phyloP scores from a whole-genome alignment of 2,888 invertebrate species.

The Pristionchus entomophagus region DNA sequence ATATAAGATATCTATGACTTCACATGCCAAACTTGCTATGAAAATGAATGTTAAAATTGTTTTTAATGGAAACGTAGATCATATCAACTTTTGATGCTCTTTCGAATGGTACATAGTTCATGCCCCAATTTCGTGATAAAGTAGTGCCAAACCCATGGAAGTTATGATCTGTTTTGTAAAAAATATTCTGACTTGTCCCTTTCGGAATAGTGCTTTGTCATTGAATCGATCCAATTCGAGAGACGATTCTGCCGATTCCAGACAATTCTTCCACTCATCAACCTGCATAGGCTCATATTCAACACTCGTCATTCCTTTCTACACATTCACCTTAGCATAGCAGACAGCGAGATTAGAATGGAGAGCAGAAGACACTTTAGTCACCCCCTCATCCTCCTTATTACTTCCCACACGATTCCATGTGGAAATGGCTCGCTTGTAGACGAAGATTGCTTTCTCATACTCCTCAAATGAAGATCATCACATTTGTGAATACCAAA shows the following conservation, averaged over 20 bases:
- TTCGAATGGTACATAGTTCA: too few species aligned
- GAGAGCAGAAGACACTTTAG: constrained; percentile 52
- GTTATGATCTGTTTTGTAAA: neutral
- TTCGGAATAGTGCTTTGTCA: constrained; percentile 51
- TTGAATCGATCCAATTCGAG: constrained; percentile 49
- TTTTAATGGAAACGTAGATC: neutral
- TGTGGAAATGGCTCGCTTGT: constrained; percentile 49
- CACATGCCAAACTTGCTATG: neutral
- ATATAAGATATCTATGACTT: neutral
- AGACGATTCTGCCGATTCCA: constrained; percentile 50
- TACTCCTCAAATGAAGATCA: constrained; percentile 43
- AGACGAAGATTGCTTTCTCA: constrained; percentile 61
- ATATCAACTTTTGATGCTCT: too few species aligned
- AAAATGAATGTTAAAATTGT: too few species aligned
- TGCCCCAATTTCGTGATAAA: too few species aligned
- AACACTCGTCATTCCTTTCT: neutral
- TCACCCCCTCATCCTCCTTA: constrained; percentile 14
- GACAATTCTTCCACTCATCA: constrained; percentile 49
- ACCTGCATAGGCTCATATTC: constrained; percentile 43
- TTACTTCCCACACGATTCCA: neutral
- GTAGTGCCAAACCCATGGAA: neutral
- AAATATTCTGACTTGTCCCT: constrained; percentile 40
- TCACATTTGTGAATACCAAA: neutral
- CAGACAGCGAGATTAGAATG: constrained; percentile 58
- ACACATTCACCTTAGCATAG: constrained; percentile 53